Conservation (phyloP, 2,113 vertebrate genomes). For the Syngnathus floridae region DNA sequence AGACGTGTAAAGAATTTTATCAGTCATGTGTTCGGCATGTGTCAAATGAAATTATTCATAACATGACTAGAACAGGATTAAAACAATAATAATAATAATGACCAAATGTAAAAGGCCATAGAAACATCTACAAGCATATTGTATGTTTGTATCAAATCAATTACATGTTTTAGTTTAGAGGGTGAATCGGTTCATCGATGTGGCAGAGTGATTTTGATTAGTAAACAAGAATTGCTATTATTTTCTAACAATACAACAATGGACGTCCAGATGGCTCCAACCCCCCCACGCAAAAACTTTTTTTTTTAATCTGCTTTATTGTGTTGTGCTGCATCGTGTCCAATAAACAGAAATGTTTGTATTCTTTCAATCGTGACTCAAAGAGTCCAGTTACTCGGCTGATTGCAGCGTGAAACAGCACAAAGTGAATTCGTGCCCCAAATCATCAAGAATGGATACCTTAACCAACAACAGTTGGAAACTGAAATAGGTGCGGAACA, state of each 20-base stretch:
- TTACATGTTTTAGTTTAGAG: not conserved
- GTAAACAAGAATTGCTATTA: constrained; percentile 21
- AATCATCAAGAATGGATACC: constrained; percentile 31
- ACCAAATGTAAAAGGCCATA: not conserved
- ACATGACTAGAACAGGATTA: not conserved
- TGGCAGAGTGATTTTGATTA: constrained; percentile 38
- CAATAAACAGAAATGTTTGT: constrained; percentile 46
- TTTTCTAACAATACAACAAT: constrained; percentile 29
- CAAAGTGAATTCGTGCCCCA: constrained; percentile 37
- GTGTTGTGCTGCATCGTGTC: constrained; percentile 30
- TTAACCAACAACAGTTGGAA: constrained; percentile 10
- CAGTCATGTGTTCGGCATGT: constrained; percentile 27
- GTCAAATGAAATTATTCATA: constrained; percentile 23
- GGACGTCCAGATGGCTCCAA: constrained; percentile 45
- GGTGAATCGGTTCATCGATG: not conserved
- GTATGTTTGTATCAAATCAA: constrained; percentile 4
- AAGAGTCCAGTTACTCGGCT: constrained; percentile 44
- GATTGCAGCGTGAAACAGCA: constrained; percentile 45
- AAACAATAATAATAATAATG: constrained; percentile 13
- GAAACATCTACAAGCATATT: not conserved
- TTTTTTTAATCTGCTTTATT: constrained; percentile 26
- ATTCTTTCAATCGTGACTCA: constrained; percentile 26
- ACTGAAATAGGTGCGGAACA: constrained; percentile 12
- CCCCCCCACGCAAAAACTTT: constrained; percentile 12
- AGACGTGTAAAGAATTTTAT: constrained; percentile 25